A percentile compares a stretch with the other conserved stretches of the same genome.
phyloP scores from a whole-genome alignment of 2,888 invertebrate species.

The Thalpophila matura region DNA sequence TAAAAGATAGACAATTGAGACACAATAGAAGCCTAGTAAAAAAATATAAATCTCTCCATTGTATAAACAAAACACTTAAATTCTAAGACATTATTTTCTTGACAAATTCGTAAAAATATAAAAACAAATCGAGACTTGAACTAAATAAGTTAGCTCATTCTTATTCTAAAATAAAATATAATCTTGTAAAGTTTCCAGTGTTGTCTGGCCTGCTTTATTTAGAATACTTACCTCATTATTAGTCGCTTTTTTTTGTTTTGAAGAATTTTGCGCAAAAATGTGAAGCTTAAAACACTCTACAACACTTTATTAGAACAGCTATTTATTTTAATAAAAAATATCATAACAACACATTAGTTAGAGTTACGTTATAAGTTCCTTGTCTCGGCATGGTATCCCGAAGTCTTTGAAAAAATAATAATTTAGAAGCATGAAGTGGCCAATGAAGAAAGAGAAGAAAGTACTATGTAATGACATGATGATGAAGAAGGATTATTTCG shows the following conservation, averaged over 20 bases:
- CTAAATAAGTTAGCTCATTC: slow-evolving; percentile 1
- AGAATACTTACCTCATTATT: slow-evolving; percentile 19
- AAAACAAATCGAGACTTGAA: neutral
- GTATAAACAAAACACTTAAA: slow-evolving; percentile 4
- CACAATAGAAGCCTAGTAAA: neutral
- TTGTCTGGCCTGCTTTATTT: slow-evolving; percentile 12
- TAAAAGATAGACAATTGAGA: too few species aligned
- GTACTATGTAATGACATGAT: too few species aligned
- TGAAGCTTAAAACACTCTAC: neutral
- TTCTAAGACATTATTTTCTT: slow-evolving; percentile 3
- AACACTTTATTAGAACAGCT: neutral
- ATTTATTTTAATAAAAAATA: too few species aligned
- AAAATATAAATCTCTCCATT: neutral
- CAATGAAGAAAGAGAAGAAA: too few species aligned
- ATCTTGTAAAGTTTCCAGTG: slow-evolving; percentile 15
- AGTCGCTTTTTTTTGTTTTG: slow-evolving; percentile 9
- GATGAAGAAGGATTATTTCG: too few species aligned
- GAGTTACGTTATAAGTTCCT: too few species aligned
- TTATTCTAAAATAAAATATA: slow-evolving; percentile 33
- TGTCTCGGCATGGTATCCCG: too few species aligned
- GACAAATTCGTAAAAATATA: slow-evolving; percentile 12
- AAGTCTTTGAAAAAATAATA: too few species aligned
- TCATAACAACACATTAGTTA: too few species aligned
- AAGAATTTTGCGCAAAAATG: neutral
- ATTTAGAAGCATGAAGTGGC: too few species aligned